Evolutionary conservation across 2,888 invertebrate species (phyloP).

Genomic region (Macaria notata): DNA sequence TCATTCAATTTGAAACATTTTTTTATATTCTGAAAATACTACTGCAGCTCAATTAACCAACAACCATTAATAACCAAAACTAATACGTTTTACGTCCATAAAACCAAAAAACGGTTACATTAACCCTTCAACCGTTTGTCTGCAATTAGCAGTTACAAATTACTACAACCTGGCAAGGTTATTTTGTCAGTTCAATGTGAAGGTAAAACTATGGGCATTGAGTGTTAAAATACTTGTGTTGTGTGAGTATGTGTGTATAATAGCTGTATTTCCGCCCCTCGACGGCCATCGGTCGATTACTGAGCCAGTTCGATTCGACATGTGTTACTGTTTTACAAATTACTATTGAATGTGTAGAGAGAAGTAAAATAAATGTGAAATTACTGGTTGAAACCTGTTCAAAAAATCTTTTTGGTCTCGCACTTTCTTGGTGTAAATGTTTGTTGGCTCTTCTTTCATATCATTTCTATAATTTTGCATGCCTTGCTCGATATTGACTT

Average conservation of each 20-base stretch:
- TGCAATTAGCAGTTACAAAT: conserved; percentile 51
- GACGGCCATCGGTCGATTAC: conserved; percentile 27
- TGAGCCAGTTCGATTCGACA: conserved; percentile 14
- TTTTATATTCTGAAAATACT: too few relatives aligned
- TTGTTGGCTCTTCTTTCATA: not conserved
- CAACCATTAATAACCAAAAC: conserved; percentile 19
- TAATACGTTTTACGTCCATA: conserved; percentile 24
- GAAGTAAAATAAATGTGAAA: not conserved
- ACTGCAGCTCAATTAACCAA: not conserved
- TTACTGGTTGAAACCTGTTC: not conserved
- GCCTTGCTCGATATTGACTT: not conserved
- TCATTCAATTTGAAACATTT: too few relatives aligned
- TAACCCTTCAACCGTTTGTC: conserved; percentile 53
- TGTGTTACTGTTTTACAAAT: conserved; percentile 7
- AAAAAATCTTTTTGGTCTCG: not conserved
- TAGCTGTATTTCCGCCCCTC: conserved; percentile 41
- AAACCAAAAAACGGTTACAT: conserved; percentile 29
- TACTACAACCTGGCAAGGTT: too few relatives aligned
- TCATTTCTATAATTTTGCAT: not conserved
- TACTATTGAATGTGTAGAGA: not conserved
- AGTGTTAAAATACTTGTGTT: too few relatives aligned
- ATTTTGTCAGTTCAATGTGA: conserved; percentile 24
- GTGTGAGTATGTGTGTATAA: not conserved
- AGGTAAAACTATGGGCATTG: too few relatives aligned
- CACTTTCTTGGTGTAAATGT: not conserved